Conservation (phyloP, 2,888 invertebrate genomes). For the Griposia aprilina region DNA sequence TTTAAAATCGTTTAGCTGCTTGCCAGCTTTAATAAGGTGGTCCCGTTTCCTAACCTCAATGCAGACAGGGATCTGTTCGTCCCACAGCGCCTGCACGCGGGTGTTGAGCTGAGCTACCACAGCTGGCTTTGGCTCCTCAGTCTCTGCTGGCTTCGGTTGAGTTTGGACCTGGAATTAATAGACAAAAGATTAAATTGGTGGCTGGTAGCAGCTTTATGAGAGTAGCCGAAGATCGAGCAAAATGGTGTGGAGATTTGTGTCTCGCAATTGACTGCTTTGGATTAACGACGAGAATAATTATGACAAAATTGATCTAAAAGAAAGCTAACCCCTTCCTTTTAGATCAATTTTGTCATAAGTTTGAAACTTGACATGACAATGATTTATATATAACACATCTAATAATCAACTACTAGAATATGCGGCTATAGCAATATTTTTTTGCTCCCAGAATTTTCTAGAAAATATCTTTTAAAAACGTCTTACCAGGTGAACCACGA, state of each 20-base stretch:
- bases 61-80: slow-evolving; percentile 93
- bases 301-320: neutral
- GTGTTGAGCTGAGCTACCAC: slow-evolving; percentile 82
- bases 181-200: neutral
- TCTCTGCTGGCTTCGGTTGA: slow-evolving; percentile 79
- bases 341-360: neutral
- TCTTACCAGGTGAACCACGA: neutral
- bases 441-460: neutral
- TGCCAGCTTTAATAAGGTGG: neutral
- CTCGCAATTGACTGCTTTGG: neutral
- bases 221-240: neutral
- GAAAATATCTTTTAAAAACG: neutral
- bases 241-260: neutral
- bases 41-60: slow-evolving; percentile 90
- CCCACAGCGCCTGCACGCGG: slow-evolving; percentile 91
- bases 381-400: too few relatives aligned
- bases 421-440: neutral
- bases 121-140: slow-evolving; percentile 76
- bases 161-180: slow-evolving; percentile 79
- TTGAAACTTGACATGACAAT: neutral
- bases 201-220: neutral
- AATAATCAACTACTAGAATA: neutral
- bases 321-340: neutral
- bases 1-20: neutral
- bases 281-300: neutral